phyloP scores from a whole-genome alignment of 2,888 invertebrate genomes.

The Archips xylosteana region DNA sequence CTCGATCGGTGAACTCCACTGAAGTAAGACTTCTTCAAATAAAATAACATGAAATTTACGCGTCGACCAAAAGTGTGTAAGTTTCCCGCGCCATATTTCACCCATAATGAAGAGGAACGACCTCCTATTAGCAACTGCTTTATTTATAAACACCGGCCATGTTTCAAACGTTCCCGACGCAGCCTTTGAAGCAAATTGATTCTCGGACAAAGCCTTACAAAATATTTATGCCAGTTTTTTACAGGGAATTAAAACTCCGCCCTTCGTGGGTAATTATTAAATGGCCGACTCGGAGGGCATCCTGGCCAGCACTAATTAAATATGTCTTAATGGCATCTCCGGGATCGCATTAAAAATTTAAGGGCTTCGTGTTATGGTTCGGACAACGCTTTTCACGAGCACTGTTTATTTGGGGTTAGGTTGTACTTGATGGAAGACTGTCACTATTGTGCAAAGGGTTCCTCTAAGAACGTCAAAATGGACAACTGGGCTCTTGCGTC shows the following conservation, averaged over 20 bases:
- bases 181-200: conserved; percentile 25
- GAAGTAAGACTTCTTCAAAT: neutral
- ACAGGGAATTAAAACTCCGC: conserved; percentile 52
- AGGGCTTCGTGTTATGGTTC: neutral
- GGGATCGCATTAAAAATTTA: conserved; percentile 44
- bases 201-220: conserved; percentile 26
- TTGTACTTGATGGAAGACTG: no score
- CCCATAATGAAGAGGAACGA: conserved; percentile 64
- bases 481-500: no score
- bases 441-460: no score
- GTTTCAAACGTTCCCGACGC: conserved; percentile 54
- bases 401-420: neutral
- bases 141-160: conserved; percentile 68
- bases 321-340: conserved; percentile 62
- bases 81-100: conserved; percentile 20
- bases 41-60: conserved; percentile 3
- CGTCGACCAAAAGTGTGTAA: neutral
- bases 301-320: conserved; percentile 69
- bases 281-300: conserved; percentile 57
- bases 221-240: conserved; percentile 25
- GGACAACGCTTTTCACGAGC: neutral
- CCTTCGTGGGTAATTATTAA: conserved; percentile 61
- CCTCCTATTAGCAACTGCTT: conserved; percentile 63
- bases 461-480: no score
- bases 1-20: neutral